phyloP scores from a whole-genome alignment of 2,888 invertebrate species.

The Saturnia japonica region DNA sequence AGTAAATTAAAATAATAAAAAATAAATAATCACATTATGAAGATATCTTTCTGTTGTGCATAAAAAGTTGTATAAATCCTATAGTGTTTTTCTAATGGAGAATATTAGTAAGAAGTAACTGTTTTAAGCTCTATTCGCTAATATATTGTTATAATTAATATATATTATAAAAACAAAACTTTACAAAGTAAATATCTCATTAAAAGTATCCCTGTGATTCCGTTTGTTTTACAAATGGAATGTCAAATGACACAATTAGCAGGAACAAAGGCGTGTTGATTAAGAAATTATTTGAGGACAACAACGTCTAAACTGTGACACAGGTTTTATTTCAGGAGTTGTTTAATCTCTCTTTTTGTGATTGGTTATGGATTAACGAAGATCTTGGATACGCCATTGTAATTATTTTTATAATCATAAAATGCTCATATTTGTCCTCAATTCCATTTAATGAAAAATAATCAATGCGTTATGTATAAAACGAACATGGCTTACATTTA shows the following conservation, averaged over 20 bases:
- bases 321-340: slow-evolving; percentile 40
- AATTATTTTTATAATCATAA: background rate
- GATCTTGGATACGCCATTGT: background rate
- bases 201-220: slow-evolving; percentile 44
- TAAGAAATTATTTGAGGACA: slow-evolving; percentile 61
- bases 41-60: no score
- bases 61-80: no score
- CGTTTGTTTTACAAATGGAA: slow-evolving; percentile 61
- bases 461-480: background rate
- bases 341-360: slow-evolving; percentile 41
- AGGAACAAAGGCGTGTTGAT: slow-evolving; percentile 68
- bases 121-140: background rate
- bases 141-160: background rate
- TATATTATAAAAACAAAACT: background rate
- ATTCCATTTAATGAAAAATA: background rate
- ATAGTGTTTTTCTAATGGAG: no score
- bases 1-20: background rate
- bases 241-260: slow-evolving; percentile 65
- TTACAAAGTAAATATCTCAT: slow-evolving; percentile 32
- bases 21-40: no score
- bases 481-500: background rate
- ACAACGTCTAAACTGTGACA: slow-evolving; percentile 43
- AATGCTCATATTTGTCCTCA: background rate
- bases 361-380: slow-evolving; percentile 23
- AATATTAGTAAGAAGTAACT: no score